Base-by-base conservation (phyloP, 2,797 vertebrate species). In the Euphonia xanthogaster region DNA sequence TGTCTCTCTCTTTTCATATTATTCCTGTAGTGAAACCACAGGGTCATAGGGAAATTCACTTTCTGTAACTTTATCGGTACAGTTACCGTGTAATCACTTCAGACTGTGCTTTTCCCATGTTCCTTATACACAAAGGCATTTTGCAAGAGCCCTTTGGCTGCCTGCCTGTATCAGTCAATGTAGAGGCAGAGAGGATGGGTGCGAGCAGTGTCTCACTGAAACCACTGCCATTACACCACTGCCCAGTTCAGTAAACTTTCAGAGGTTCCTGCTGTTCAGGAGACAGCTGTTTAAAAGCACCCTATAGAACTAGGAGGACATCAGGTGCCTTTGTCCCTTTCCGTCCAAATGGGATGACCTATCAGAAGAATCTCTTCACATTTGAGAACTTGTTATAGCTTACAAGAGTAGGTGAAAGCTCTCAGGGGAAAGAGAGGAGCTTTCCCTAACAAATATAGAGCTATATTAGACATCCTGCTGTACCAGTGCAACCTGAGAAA, bases 41-140 rank as follows among this genome's bases (percentile, higher is more conserved):
- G 42, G 73, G 81, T 91, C 48, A 86, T 13, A 51, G 82, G 95
- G 86, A 95, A 95, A 81, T 88, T 88, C 54, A 74, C 48, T 88
- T 94, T 94, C 87, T 91, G 84, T 87, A 90, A 67, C 77, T 83
- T 67, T 53, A 86, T 87, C 58, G 3, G 61, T 83, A 35, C 47
- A 77, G 42, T 92, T 95, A 89, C 81, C 63, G 81, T 83, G 65
- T 57, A 91, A 92, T 89, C 87, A 39, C 19, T 61, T 77, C 79
- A 61, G 86, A 48, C 45, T 17, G 27, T 0, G 0, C 48, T 76
- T 89, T 61, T 28, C 72, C 44, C 61, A 20, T 39, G 78, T 80
- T 94, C 53, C 53, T 94, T 85, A 37, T 85, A 10, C 18, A 74
- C n/a, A 73, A 70, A 87, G 28, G 45, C 18, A 19, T 91, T 90